A percentile compares a stretch with the other conserved stretches of the same genome.
Conservation (phyloP, 1,140 invertebrate species). For the Reticulitermes speratus region DNA sequence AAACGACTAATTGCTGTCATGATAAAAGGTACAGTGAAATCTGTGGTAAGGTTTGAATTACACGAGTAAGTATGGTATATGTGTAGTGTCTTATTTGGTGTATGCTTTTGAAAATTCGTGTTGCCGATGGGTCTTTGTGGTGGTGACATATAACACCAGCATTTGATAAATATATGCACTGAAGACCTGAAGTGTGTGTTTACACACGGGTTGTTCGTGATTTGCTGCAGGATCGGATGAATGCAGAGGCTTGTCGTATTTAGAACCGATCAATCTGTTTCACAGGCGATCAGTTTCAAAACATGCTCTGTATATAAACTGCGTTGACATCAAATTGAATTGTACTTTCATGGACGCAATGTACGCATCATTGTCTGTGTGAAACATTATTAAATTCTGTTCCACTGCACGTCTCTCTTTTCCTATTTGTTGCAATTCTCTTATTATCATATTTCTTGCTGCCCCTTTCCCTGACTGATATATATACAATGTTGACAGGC, state of each 20-base stretch:
- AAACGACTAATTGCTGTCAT: no score
- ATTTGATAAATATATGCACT: neutral
- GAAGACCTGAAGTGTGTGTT: neutral
- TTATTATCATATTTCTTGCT: neutral
- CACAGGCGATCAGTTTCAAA: slow-evolving; percentile 5
- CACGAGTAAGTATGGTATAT: no score
- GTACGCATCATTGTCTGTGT: neutral
- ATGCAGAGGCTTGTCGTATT: neutral
- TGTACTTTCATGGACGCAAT: neutral
- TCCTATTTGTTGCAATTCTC: neutral
- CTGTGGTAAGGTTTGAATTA: no score
- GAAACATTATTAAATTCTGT: neutral
- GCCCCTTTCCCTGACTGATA: neutral
- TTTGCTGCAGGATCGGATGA: neutral
- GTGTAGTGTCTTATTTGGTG: no score
- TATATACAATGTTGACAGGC: neutral
- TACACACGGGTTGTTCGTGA: neutral
- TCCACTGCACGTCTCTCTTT: neutral
- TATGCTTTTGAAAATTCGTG: neutral
- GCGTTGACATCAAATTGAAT: slow-evolving; percentile 7
- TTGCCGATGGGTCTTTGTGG: neutral
- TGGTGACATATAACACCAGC: neutral
- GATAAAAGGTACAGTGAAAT: no score
- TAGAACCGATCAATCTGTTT: neutral
- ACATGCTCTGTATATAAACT: neutral